These are phyloP conservation scores for Glossophaga mutica DNA, from an alignment of 2,797 vertebrate genomes.

Conservation along the genomic window DNA sequence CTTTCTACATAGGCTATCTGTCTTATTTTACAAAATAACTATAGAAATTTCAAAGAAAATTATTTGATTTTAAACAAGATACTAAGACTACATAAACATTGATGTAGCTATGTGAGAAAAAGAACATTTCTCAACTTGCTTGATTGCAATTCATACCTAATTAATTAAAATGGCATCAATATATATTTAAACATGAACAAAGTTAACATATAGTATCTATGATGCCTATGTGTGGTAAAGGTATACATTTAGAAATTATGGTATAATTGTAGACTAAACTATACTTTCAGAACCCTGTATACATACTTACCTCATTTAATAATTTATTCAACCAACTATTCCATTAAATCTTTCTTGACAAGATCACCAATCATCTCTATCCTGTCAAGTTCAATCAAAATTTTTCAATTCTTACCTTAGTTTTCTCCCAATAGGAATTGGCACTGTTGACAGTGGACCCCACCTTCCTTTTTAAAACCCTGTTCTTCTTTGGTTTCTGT, in stretches of 20 bases:
- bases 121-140: background rate
- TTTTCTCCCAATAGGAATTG: background rate
- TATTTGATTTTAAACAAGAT: background rate
- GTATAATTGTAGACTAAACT: background rate
- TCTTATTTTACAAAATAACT: background rate
- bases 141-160: background rate
- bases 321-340: background rate
- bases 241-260: background rate
- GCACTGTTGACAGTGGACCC: background rate
- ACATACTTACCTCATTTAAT: background rate
- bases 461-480: background rate
- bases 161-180: background rate
- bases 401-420: background rate
- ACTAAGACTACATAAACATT: background rate
- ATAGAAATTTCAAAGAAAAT: background rate
- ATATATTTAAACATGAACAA: background rate
- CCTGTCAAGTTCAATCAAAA: background rate
- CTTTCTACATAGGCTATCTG: background rate
- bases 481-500: background rate
- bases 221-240: background rate
- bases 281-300: background rate
- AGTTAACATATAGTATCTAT: background rate
- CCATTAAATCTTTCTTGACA: background rate
- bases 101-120: background rate
- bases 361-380: background rate